phyloP scores from a whole-genome alignment of 2,888 invertebrate species.

The Laothoe populi region DNA sequence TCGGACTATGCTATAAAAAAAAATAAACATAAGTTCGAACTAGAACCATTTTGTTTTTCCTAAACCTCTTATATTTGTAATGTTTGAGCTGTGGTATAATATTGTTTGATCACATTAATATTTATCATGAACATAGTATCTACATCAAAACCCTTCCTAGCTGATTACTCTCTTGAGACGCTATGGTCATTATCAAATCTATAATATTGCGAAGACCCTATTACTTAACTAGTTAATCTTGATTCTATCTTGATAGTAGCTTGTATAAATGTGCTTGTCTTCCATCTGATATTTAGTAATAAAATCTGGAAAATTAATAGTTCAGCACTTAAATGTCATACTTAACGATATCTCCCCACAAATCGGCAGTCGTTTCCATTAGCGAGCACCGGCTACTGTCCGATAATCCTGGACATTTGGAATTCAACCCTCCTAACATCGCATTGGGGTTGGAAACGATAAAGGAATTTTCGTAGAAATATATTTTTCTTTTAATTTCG shows the following conservation, averaged over 20 bases:
- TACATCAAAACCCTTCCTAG: too few relatives aligned
- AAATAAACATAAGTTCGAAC: too few relatives aligned
- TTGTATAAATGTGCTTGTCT: not conserved
- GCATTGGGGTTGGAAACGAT: conserved; percentile 21
- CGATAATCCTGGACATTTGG: conserved; percentile 60
- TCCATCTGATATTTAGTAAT: conserved; percentile 31
- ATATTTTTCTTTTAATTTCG: conserved; percentile 10
- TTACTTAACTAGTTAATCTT: too few relatives aligned
- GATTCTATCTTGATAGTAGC: too few relatives aligned
- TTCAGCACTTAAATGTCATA: conserved; percentile 52
- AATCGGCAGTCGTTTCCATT: conserved; percentile 46
- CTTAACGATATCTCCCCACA: conserved; percentile 60
- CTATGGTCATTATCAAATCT: too few relatives aligned
- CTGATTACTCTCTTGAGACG: not conserved
- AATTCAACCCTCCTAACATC: conserved; percentile 36
- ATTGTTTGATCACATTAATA: too few relatives aligned
- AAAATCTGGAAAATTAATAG: conserved; percentile 51
- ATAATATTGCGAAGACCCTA: not conserved
- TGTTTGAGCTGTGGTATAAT: too few relatives aligned
- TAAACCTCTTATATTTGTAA: too few relatives aligned
- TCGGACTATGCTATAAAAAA: too few relatives aligned
- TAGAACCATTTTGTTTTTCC: too few relatives aligned
- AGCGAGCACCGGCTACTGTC: conserved; percentile 37
- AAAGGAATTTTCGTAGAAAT: conserved; percentile 20
- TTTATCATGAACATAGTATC: too few relatives aligned